phyloP scores from a whole-genome alignment of 2,888 invertebrate species.

The Drosophila neotestacea region DNA sequence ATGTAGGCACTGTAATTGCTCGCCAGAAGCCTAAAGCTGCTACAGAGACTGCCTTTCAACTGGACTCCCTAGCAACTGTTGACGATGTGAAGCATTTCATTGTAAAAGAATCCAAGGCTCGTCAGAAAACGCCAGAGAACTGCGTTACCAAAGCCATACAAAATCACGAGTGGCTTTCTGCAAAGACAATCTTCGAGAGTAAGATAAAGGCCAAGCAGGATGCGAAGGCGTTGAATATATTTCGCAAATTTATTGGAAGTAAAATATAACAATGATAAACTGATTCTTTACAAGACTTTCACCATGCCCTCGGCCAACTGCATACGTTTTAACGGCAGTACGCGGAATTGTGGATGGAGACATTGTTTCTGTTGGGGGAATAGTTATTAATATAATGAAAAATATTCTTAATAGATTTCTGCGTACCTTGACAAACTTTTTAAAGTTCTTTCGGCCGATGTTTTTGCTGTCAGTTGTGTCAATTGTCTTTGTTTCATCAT shows the following conservation, averaged over 20 bases:
- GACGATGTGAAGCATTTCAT: slow-evolving; percentile 78
- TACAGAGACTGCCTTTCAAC: slow-evolving; percentile 43
- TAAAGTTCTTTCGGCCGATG: slow-evolving; percentile 78
- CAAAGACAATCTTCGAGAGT: slow-evolving; percentile 76
- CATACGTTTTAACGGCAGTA: slow-evolving; percentile 55
- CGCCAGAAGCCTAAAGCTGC: slow-evolving; percentile 16
- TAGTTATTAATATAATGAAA: background rate
- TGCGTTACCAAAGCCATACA: slow-evolving; percentile 74
- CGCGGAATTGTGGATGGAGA: slow-evolving; percentile 64
- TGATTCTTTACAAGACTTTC: slow-evolving; percentile 16
- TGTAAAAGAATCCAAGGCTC: slow-evolving; percentile 67
- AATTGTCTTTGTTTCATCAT: slow-evolving; percentile 33
- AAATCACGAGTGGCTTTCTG: slow-evolving; percentile 81
- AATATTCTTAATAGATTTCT: background rate
- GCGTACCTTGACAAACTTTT: slow-evolving; percentile 83
- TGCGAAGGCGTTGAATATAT: slow-evolving; percentile 77
- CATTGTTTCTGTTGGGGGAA: slow-evolving; percentile 59
- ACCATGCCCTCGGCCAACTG: slow-evolving; percentile 65
- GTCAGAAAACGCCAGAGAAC: slow-evolving; percentile 54
- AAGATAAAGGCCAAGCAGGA: slow-evolving; percentile 71
- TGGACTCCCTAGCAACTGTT: slow-evolving; percentile 66
- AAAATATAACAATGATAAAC: slow-evolving; percentile 71
- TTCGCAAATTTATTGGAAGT: slow-evolving; percentile 80
- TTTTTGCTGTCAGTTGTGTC: slow-evolving; percentile 26
- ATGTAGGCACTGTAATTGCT: slow-evolving; percentile 61